These are phyloP conservation scores for Xenopus laevis DNA, from an alignment of 2,113 vertebrate genomes.

Conservation along the genomic window DNA sequence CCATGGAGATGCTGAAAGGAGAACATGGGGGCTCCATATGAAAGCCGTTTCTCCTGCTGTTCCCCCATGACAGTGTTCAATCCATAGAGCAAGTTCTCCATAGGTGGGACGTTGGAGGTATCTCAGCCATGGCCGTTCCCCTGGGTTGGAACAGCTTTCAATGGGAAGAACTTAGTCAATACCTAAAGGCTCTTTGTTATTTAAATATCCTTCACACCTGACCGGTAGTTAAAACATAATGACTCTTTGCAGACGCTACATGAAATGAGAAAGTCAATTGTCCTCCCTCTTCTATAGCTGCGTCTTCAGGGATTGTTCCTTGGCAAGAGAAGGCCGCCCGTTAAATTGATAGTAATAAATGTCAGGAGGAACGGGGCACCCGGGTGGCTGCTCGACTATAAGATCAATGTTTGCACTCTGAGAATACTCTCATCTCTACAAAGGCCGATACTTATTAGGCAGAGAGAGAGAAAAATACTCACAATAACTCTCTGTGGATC, in stretches of 20 bases:
- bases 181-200: background rate
- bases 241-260: background rate
- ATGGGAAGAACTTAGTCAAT: background rate
- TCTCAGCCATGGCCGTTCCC: too few relatives aligned
- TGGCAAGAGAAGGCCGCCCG: too few relatives aligned
- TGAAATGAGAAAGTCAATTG: background rate
- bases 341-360: too few relatives aligned
- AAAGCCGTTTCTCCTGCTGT: conserved; percentile 28
- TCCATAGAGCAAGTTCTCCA: conserved; percentile 9
- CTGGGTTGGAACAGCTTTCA: background rate
- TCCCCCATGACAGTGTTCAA: conserved; percentile 27
- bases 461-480: too few relatives aligned
- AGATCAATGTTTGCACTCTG: too few relatives aligned
- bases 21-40: conserved; percentile 36
- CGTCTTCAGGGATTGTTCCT: background rate
- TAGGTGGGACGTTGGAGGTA: background rate
- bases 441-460: too few relatives aligned
- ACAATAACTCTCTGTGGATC: too few relatives aligned
- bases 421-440: too few relatives aligned
- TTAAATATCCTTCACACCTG: background rate
- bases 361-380: too few relatives aligned
- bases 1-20: conserved; percentile 32
- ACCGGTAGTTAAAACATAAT: background rate
- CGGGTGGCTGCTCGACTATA: too few relatives aligned
- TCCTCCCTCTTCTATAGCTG: background rate